phyloP scores from a whole-genome alignment of 2,797 vertebrate genomes.

The Pristis pectinata region DNA sequence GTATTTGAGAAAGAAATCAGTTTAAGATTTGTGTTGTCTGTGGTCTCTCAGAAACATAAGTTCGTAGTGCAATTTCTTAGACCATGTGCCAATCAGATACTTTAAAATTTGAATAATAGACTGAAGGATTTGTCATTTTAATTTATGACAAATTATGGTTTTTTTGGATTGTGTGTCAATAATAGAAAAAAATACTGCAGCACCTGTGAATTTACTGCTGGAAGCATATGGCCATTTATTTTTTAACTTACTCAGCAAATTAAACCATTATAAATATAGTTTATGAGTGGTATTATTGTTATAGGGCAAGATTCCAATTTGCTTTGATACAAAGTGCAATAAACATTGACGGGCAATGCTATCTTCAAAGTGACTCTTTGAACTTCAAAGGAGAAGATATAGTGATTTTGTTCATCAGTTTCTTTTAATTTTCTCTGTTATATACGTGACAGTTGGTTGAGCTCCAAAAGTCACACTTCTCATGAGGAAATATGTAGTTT shows the following conservation, averaged over 20 bases:
- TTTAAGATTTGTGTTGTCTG: background rate
- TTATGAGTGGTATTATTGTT: conserved; percentile 6
- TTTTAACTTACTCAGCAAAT: conserved; percentile 14
- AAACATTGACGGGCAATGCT: background rate
- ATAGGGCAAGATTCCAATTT: background rate
- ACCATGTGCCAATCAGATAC: background rate
- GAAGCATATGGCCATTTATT: conserved; percentile 21
- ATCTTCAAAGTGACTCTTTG: background rate
- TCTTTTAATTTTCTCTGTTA: background rate
- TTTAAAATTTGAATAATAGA: background rate
- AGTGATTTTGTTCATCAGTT: background rate
- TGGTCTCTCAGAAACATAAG: background rate
- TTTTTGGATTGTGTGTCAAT: background rate
- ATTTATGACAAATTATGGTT: background rate
- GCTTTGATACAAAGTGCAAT: conserved; percentile 14
- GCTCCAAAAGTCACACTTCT: background rate
- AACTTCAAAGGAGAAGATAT: background rate
- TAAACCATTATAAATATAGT: background rate
- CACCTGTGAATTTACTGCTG: conserved; percentile 21
- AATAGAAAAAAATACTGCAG: background rate
- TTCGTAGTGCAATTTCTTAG: background rate
- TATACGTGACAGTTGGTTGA: background rate
- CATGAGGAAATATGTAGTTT: background rate
- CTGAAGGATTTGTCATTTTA: background rate
- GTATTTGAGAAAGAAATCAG: background rate